Evolutionary conservation across 2,113 vertebrate genomes (phyloP).

Genomic region (Coryphaenoides rupestris): DNA sequence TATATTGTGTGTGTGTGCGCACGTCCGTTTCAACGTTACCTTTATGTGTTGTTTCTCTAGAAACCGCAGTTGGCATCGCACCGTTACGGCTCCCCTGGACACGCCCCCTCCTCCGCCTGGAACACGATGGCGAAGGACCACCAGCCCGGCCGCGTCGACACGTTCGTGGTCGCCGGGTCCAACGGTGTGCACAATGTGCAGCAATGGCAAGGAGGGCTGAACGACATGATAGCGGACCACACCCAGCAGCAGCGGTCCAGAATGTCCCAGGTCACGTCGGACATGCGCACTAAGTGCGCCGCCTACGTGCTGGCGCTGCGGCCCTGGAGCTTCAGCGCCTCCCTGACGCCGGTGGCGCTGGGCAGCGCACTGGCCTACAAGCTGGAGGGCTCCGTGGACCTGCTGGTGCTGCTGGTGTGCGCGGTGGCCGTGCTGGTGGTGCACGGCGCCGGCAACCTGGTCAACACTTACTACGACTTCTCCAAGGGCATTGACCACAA

Average conservation of each 20-base stretch:
- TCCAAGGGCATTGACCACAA: conserved; percentile 98
- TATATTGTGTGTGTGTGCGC: too few relatives aligned
- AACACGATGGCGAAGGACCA: conserved; percentile 60
- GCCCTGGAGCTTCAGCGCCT: conserved; percentile 97
- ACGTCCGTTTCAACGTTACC: too few relatives aligned
- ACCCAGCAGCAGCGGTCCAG: conserved; percentile 33
- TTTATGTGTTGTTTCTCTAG: too few relatives aligned
- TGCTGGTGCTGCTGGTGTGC: conserved; percentile 83
- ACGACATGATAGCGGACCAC: conserved; percentile 21
- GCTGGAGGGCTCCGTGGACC: conserved; percentile 82
- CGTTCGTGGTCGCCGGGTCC: conserved; percentile 56
- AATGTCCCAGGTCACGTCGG: conserved; percentile 51
- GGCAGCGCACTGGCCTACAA: conserved; percentile 92
- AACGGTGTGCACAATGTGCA: conserved; percentile 68
- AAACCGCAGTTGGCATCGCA: background rate
- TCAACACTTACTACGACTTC: conserved; percentile 99
- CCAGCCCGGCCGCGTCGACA: conserved; percentile 53
- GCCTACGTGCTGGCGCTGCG: conserved; percentile 90
- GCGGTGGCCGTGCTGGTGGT: conserved; percentile 88
- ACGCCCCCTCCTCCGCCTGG: background rate
- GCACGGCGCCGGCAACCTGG: conserved; percentile 93
- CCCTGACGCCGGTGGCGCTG: conserved; percentile 89
- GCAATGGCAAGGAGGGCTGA: conserved; percentile 48
- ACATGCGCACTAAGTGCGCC: conserved; percentile 84
- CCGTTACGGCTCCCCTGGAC: conserved; percentile 16